These are phyloP conservation scores for Syngnathus acus DNA, from an alignment of 2,797 vertebrate genomes.

Conservation along the genomic window DNA sequence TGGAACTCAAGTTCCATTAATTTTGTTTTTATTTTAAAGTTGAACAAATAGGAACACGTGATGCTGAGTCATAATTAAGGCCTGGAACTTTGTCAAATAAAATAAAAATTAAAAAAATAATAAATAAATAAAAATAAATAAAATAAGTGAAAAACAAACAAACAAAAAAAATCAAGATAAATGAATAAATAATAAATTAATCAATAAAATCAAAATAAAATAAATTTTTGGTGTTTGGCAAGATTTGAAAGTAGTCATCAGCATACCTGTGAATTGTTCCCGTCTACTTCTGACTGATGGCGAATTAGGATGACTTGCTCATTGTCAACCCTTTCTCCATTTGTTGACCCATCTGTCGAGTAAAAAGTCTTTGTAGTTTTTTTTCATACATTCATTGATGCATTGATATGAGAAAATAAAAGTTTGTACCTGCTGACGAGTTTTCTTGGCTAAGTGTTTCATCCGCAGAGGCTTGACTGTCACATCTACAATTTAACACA, in stretches of 20 bases:
- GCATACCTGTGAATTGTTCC: conserved; percentile 48
- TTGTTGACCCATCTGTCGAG: conserved; percentile 33
- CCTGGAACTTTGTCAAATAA: no score
- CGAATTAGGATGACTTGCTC: conserved; percentile 13
- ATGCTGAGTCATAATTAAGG: no score
- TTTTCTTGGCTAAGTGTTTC: conserved; percentile 24
- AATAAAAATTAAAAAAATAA: no score
- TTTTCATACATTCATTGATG: not conserved
- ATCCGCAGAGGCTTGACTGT: conserved; percentile 46
- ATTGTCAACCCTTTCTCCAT: conserved; percentile 8
- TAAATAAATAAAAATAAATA: no score
- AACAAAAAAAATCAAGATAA: no score
- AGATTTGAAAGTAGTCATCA: not conserved
- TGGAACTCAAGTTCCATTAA: no score
- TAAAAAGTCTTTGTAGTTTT: conserved; percentile 6
- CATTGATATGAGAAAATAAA: not conserved
- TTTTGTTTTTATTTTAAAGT: no score
- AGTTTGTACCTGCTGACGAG: conserved; percentile 37
- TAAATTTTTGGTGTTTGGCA: no score
- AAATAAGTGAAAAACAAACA: no score
- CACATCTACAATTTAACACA: conserved; percentile 15
- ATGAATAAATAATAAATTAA: no score
- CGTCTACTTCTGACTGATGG: conserved; percentile 27
- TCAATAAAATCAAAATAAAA: not conserved
- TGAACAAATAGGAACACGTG: no score